Percentiles rank a stretch among this genome's conserved stretches.
These are phyloP conservation scores for Drosophila putrida DNA, from an alignment of 2,888 invertebrate species.

Conservation along the genomic window DNA sequence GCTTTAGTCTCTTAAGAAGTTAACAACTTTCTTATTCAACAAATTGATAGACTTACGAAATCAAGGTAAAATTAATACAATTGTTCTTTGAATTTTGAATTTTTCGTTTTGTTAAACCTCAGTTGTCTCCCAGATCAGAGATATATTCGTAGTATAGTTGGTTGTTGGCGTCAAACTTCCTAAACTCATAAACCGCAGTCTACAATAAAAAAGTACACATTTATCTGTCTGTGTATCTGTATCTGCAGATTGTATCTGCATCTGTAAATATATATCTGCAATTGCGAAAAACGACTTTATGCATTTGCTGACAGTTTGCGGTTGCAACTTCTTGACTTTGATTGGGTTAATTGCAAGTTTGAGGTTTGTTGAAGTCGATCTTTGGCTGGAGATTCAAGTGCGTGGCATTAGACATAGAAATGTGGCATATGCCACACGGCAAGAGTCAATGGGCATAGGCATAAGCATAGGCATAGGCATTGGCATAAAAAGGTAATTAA, in stretches of 20 bases:
- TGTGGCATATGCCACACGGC: conserved; percentile 35
- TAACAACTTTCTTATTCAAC: no score
- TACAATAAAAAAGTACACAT: conserved; percentile 25
- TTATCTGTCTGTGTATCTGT: conserved; percentile 4
- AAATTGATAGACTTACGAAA: no score
- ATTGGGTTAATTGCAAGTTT: conserved; percentile 63
- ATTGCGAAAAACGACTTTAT: conserved; percentile 70
- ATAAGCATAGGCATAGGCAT: neutral
- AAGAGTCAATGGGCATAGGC: neutral
- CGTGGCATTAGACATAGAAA: conserved; percentile 45
- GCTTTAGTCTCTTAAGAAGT: neutral
- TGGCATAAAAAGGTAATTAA: conserved; percentile 50
- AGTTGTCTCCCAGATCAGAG: neutral
- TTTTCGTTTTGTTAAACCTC: neutral
- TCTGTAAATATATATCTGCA: conserved; percentile 32
- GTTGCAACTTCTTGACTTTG: conserved; percentile 42
- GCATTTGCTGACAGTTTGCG: conserved; percentile 68
- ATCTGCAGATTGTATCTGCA: conserved; percentile 4
- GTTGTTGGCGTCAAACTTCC: conserved; percentile 65
- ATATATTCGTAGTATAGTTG: neutral
- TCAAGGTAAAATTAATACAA: no score
- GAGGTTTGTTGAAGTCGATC: conserved; percentile 1
- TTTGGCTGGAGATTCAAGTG: conserved; percentile 44
- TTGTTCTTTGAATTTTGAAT: no score
- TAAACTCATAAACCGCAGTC: conserved; percentile 64